Base-by-base conservation (phyloP, 2,888 invertebrate genomes). In the Gandaritis pyraliata region DNA sequence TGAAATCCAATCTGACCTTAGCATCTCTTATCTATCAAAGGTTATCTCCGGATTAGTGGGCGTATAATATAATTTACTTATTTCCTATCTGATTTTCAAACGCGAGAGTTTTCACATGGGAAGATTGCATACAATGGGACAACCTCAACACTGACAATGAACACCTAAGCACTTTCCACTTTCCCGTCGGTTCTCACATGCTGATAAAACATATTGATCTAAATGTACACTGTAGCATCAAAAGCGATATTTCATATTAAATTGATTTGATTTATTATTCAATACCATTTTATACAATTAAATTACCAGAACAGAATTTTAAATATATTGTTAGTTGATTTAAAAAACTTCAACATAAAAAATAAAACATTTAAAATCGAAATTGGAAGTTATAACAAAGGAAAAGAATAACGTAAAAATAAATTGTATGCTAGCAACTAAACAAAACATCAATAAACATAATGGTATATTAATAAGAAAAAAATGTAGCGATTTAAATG, bases 91-190 rank as follows among this genome's bases (percentile, higher is more conserved):
- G 62, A 69, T 69, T 67, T 65, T 58, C 67, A 69, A 63, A 41
- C 55, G 54, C 45, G 65, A 56, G 62, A 64, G 72, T 80, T 82
- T 86, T 89, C 87, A 77, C 85, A 88, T 81, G 81, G 77, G 74
- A 74, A 66, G 64, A 65, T 53, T 63, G 66, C 64, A 66, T 61
- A 78, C 87, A 86, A 87, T 84, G 81, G 73, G 57, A 69, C 80
- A 82, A 81, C 85, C 86, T 82, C 81, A 85, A 78, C 87, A 87
- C 79, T 90, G 88, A 88, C 90, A 90, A 90, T 90, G 80, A 76
- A 77, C 76, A 78, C 75, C 76, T 57, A 71, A 74, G 73, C 81
- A 86, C 90, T 91, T 91, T 90, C 90, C 83, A 91, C 89, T 90
- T 90, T 90, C 89, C 83, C 84, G 80, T 46, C 75, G 67, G 74